phyloP scores from a whole-genome alignment of 2,888 invertebrate genomes.

The Platerodrilus igneus region DNA sequence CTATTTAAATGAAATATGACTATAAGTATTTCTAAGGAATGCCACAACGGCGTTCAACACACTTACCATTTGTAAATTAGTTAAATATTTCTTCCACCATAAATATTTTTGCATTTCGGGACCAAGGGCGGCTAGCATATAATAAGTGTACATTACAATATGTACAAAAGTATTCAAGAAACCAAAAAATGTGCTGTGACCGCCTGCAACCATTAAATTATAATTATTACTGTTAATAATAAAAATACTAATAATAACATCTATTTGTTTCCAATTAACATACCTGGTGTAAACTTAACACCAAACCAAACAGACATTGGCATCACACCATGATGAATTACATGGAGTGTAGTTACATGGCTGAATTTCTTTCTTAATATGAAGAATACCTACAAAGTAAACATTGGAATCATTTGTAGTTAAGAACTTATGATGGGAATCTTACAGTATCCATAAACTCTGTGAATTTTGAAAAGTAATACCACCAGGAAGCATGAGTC shows the following conservation, averaged over 20 bases:
- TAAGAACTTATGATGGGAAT: constrained; percentile 29
- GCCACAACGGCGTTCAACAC: too few species aligned
- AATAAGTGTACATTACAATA: constrained; percentile 93
- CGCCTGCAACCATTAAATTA: constrained; percentile 61
- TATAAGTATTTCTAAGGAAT: too few species aligned
- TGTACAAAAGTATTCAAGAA: constrained; percentile 95
- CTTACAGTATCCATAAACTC: constrained; percentile 95
- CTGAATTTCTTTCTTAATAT: constrained; percentile 89
- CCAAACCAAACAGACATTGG: constrained; percentile 98
- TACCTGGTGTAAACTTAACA: constrained; percentile 90
- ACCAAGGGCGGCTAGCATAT: constrained; percentile 86
- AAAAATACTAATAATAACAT: background rate
- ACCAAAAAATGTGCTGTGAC: constrained; percentile 94
- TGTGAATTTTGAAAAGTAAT: constrained; percentile 93
- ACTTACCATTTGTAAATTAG: constrained; percentile 83
- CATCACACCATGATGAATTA: constrained; percentile 96
- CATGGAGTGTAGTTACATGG: constrained; percentile 89
- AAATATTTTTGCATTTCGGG: constrained; percentile 79
- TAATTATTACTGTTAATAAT: background rate
- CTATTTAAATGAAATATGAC: too few species aligned
- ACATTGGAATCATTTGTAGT: too few species aligned
- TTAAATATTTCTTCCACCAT: constrained; percentile 96
- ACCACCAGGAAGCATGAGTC: constrained; percentile 93
- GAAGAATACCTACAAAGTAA: constrained; percentile 77
- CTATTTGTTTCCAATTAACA: constrained; percentile 31